Evolutionary conservation across 2,888 invertebrate genomes (phyloP).

Genomic region (Branchellion lobata): DNA sequence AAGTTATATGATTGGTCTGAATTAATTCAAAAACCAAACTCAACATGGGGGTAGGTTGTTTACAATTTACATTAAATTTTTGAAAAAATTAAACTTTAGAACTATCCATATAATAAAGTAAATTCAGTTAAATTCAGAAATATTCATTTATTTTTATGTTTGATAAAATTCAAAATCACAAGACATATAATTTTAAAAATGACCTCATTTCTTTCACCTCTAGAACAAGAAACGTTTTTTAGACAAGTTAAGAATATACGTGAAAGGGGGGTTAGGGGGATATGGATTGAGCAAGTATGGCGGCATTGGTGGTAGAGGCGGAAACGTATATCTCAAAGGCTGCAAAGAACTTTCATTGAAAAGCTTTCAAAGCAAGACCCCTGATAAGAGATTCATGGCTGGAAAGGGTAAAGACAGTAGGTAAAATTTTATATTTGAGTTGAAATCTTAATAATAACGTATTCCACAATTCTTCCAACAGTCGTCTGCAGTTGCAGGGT

Average conservation of each 20-base stretch:
- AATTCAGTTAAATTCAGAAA: no score
- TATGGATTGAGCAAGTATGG: slow-evolving; percentile 78
- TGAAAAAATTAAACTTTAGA: no score
- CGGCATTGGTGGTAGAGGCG: slow-evolving; percentile 85
- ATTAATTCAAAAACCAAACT: no score
- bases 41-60: no score
- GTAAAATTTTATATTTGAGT: slow-evolving; percentile 50
- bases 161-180: no score
- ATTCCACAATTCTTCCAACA: slow-evolving; percentile 25
- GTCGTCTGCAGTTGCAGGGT: slow-evolving; percentile 64
- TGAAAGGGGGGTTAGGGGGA: slow-evolving; percentile 81
- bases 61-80: no score
- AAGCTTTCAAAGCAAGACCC: slow-evolving; percentile 62
- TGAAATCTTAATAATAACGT: not conserved
- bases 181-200: no score
- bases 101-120: no score
- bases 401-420: slow-evolving; percentile 76
- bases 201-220: no score
- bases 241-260: slow-evolving; percentile 77
- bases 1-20: no score
- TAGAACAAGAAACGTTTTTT: slow-evolving; percentile 66
- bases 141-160: no score
- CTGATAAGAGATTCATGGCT: slow-evolving; percentile 69
- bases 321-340: slow-evolving; percentile 73
- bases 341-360: slow-evolving; percentile 57